Evolutionary conservation across 1,140 invertebrate genomes (phyloP).

Genomic region (Adoxophyes honmai): DNA sequence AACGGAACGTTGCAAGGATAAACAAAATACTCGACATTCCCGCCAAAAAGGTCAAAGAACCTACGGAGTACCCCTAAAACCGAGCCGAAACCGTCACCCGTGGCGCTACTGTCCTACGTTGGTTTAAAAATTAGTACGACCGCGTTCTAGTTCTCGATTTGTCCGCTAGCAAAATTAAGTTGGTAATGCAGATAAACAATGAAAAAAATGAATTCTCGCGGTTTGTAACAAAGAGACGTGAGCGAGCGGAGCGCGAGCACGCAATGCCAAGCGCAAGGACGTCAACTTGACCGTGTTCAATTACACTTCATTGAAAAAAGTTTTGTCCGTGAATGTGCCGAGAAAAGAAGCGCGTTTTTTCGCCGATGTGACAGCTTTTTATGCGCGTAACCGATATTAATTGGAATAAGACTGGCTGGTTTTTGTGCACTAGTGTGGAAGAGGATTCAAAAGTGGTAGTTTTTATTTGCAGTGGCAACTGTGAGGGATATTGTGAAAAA

Average conservation of each 20-base stretch:
- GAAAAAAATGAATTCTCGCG: constrained; percentile 46
- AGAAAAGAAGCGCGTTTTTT: too few relatives aligned
- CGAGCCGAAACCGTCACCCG: not conserved
- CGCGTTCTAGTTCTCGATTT: not conserved
- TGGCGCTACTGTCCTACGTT: not conserved
- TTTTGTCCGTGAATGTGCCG: too few relatives aligned
- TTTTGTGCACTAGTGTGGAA: too few relatives aligned
- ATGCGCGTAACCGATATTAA: too few relatives aligned
- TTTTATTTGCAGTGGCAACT: too few relatives aligned
- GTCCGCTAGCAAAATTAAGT: not conserved
- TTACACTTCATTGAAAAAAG: not conserved
- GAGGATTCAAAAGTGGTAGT: too few relatives aligned
- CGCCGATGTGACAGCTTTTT: too few relatives aligned
- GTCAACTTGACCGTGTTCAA: constrained; percentile 11
- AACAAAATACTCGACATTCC: constrained; percentile 11
- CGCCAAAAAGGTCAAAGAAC: constrained; percentile 1
- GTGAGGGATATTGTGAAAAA: too few relatives aligned
- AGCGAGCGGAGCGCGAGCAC: constrained; percentile 42
- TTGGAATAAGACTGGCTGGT: too few relatives aligned
- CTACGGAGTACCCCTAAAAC: not conserved
- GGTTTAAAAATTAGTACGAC: not conserved
- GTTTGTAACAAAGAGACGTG: constrained; percentile 60
- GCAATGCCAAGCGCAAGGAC: constrained; percentile 61
- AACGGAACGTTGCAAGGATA: not conserved
- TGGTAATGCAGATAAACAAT: constrained; percentile 38